Percentiles rank a stretch among this genome's conserved stretches.
These are phyloP conservation scores for Exephanes ischioxanthus DNA, from an alignment of 2,888 invertebrate genomes.

Conservation along the genomic window DNA sequence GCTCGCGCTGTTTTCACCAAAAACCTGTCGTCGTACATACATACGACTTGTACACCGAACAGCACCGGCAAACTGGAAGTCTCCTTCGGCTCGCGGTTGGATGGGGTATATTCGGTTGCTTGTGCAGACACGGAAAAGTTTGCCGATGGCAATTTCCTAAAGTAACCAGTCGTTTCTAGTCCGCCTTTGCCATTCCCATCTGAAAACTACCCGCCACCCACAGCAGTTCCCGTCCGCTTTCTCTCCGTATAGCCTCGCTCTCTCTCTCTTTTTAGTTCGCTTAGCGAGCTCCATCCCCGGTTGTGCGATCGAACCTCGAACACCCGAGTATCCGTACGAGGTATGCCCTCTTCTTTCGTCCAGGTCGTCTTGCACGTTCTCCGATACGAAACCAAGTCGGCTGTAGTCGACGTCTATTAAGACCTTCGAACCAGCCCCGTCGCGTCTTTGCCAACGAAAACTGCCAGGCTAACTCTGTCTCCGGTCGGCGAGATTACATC, in stretches of 20 bases:
- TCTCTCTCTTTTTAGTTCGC: slow-evolving; percentile 21
- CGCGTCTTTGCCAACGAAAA: background rate
- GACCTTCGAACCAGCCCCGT: slow-evolving; percentile 12
- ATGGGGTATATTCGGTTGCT: slow-evolving; percentile 12
- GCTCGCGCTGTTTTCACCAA: background rate
- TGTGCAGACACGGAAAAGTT: slow-evolving; percentile 70
- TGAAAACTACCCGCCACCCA: slow-evolving; percentile 14
- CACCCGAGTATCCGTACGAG: slow-evolving; percentile 22
- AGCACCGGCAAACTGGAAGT: background rate
- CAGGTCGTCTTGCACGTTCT: background rate
- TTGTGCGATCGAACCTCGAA: slow-evolving; percentile 50
- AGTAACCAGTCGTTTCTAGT: slow-evolving; percentile 72
- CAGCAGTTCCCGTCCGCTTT: slow-evolving; percentile 19
- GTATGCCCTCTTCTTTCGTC: background rate
- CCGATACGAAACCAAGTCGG: slow-evolving; percentile 7
- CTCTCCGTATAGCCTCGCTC: background rate
- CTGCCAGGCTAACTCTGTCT: slow-evolving; percentile 24
- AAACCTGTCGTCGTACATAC: slow-evolving; percentile 20
- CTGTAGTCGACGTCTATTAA: slow-evolving; percentile 43
- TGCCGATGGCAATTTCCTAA: slow-evolving; percentile 77
- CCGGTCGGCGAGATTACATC: slow-evolving; percentile 40
- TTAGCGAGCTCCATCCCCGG: slow-evolving; percentile 21
- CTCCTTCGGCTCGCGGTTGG: slow-evolving; percentile 23
- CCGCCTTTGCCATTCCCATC: slow-evolving; percentile 27
- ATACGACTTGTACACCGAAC: background rate